Evolutionary conservation across 2,797 vertebrate genomes (phyloP), one percentile per base, ranked within the genome.

Genomic region (Semotilus atromaculatus): DNA sequence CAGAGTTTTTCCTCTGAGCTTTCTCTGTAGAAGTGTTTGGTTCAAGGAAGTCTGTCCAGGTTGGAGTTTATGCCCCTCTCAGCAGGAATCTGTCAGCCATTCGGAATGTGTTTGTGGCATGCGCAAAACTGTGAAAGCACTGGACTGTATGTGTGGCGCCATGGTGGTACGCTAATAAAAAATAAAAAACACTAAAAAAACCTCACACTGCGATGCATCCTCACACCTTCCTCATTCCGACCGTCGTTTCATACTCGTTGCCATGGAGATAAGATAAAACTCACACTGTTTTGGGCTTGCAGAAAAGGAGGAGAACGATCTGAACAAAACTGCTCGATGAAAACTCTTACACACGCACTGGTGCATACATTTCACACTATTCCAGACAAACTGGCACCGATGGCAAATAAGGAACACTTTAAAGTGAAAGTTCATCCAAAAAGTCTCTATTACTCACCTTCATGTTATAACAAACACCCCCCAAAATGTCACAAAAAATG

Each of bases 261-360:
- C 97, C 96, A 98, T 97, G 97, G 97, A 92, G 93, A 98, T 97
- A 95, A 96, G 96, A 97, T 97, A 97, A 98, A 97, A 97, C 97
- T 97, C 97, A 97, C 96, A 96, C 96, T 96, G 96, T 96, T 97
- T 97, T 95, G 93, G 93, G 93, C 96, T 96, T 95, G 93, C 95
- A 96, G 95, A 96, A 92, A 90, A 93, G 92, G 88, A 93, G 90
- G 88, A 94, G 90, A 88, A 94, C 88, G 87, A 94, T 93, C 90
- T 90, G 89, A 91, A 92, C 91, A 34, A 93, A 92, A 92, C 89
- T 91, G 88, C 88, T 90, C 90, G 88, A 72, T 83, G 64, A 29
- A 85, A 74, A 83, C 84, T 82, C 75, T 71, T 71, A 62, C 78
- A 68, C 74, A 68, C 53, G 74, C 66, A 43, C 62, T 62, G 51